These are phyloP conservation scores for Otus scops DNA, from an alignment of 2,797 vertebrate genomes.

Conservation along the genomic window DNA sequence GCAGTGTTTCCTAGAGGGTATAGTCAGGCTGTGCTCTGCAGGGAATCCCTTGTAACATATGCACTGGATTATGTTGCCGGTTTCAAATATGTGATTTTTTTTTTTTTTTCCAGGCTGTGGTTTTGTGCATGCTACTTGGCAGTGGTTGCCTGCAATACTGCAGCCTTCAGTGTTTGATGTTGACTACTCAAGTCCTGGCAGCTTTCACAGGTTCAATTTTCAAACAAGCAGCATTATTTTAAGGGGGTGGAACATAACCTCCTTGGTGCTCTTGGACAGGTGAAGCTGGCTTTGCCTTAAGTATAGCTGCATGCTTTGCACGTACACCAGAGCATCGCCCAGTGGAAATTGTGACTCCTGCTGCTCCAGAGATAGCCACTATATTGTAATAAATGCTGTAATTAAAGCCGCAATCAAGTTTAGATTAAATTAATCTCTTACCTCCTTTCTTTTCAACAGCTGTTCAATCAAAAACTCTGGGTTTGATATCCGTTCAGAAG, in stretches of 20 bases:
- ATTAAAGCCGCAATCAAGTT: not conserved
- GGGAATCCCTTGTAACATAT: not conserved
- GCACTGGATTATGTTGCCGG: not conserved
- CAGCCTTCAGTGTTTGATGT: not conserved
- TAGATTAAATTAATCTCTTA: not conserved
- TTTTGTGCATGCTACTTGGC: not conserved
- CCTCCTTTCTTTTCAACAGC: not conserved
- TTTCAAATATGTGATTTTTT: not conserved
- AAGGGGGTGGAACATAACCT: not conserved
- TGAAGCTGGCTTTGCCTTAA: not conserved
- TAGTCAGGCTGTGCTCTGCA: not conserved
- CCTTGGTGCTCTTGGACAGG: not conserved
- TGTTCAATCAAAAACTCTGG: not conserved
- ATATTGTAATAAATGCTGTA: not conserved
- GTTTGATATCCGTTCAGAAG: not conserved
- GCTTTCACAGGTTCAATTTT: not conserved
- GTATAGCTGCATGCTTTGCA: not conserved
- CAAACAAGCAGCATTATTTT: not conserved
- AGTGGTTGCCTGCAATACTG: not conserved
- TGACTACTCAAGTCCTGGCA: not conserved
- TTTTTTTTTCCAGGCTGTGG: not conserved
- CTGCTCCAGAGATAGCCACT: not conserved
- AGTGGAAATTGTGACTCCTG: not conserved
- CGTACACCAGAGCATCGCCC: fast-evolving
- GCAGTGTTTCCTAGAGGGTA: not conserved